phyloP scores from a whole-genome alignment of 2,888 invertebrate species.

The Clostera curtula region DNA sequence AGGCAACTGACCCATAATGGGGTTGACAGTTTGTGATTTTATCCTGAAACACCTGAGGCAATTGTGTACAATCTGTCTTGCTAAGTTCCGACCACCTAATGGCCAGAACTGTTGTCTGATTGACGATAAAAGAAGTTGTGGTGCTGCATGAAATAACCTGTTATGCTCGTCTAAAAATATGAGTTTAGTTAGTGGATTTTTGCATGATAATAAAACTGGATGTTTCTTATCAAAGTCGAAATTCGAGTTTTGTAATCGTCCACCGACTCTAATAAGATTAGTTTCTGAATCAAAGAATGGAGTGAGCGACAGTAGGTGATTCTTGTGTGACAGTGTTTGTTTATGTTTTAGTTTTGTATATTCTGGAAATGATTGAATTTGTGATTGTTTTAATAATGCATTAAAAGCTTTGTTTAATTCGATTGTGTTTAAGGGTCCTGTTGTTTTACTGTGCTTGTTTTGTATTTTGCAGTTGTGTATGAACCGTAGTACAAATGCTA shows the following conservation, averaged over 20 bases:
- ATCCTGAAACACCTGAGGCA: background rate
- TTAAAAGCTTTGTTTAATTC: background rate
- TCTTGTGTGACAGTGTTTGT: background rate
- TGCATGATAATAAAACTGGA: background rate
- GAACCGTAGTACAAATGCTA: background rate
- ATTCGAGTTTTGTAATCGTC: too few relatives aligned
- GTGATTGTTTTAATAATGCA: background rate
- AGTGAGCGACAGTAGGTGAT: background rate
- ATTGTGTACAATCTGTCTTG: background rate
- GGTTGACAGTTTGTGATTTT: background rate
- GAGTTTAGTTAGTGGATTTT: background rate
- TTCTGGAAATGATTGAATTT: background rate
- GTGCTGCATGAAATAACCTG: background rate
- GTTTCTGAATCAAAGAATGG: background rate
- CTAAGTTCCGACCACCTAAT: background rate
- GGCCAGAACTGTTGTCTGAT: background rate
- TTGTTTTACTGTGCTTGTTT: background rate
- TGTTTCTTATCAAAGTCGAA: background rate
- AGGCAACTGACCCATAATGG: background rate
- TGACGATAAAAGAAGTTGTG: background rate
- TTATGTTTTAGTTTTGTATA: background rate
- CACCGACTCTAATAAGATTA: background rate
- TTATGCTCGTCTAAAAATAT: background rate
- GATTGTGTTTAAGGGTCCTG: background rate
- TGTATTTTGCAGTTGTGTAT: background rate